Evolutionary conservation across 2,888 invertebrate genomes (phyloP), one percentile per base, ranked within the genome.

Genomic region (Lasioglossum figueresi): DNA sequence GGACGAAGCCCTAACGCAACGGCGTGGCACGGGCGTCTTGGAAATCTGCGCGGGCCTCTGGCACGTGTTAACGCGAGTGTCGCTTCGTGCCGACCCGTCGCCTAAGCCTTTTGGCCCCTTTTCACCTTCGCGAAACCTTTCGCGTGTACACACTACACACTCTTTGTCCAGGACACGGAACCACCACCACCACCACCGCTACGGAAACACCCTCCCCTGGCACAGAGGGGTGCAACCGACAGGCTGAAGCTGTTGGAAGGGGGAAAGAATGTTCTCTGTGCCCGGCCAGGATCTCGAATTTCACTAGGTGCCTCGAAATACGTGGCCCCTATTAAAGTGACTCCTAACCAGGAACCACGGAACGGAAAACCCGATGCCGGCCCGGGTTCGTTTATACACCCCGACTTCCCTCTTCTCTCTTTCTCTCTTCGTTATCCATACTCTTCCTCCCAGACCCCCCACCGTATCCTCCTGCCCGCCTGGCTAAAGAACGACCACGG

Each of bases 1-100:
- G 88, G 85, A 71, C 83, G 88, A 92, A 88, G 89, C 92, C 92
- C 85, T 83, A 89, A 27, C 71, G 56, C 12, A 56, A 56, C 56
- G 56, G 56, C 52, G 52, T 1, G 56, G 56, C 56, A n/a, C 56
- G 56, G 88, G 85, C 88, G 88, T 88, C 85, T 88, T 88, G 79
- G 83, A 88, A 92, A 92, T 92, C 90, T 90, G 90, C 83, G 88
- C 71, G 45, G 27, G 59, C 40, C n/a, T 27, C 27, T 31, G 76
- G 73, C 88, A 87, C 88, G 85, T 78, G 88, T 88, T 85, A 80
- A 83, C 80, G 66, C 74, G 72, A 66, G 80, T 76, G 80, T 81
- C 82, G 68, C 37, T 66, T 27, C 77, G 77, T 70, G 77, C 34
- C 45, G 45, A 72, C 43, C 74, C 23, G 40, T n/a, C 76, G 82